Percentiles rank a stretch among this genome's conserved stretches.
These are phyloP conservation scores for Euspilapteryx auroguttella DNA, from an alignment of 2,888 invertebrate genomes.

Conservation along the genomic window DNA sequence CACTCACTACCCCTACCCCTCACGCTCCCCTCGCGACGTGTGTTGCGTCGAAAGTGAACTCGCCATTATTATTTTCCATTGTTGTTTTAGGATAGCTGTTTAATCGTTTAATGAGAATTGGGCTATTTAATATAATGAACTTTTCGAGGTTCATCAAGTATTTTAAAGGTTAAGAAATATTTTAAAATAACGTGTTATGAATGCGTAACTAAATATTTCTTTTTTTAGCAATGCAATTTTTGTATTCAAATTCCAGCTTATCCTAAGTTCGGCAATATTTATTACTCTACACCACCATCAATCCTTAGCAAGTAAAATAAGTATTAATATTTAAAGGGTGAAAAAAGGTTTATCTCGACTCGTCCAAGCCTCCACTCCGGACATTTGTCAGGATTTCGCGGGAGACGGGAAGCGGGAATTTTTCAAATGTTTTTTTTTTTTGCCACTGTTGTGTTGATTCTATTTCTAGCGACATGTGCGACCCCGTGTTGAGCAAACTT, in stretches of 20 bases:
- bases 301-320: no score
- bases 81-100: constrained; percentile 2
- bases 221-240: no score
- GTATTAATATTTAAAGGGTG: constrained; percentile 33
- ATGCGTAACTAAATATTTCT: no score
- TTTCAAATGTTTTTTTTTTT: neutral
- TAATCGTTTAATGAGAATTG: constrained; percentile 2
- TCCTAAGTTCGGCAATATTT: no score
- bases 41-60: constrained; percentile 12
- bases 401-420: neutral
- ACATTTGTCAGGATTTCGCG: constrained; percentile 68
- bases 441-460: no score
- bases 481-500: no score
- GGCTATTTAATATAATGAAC: neutral
- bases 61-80: constrained; percentile 5
- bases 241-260: no score
- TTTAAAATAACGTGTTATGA: no score
- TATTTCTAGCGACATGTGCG: no score
- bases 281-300: no score
- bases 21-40: constrained; percentile 18
- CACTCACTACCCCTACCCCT: constrained; percentile 20
- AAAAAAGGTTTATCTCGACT: constrained; percentile 27
- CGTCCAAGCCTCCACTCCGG: constrained; percentile 24
- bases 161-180: no score
- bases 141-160: no score